Conservation (phyloP, 2,113 vertebrate genomes). For the Sturnira hondurensis region DNA sequence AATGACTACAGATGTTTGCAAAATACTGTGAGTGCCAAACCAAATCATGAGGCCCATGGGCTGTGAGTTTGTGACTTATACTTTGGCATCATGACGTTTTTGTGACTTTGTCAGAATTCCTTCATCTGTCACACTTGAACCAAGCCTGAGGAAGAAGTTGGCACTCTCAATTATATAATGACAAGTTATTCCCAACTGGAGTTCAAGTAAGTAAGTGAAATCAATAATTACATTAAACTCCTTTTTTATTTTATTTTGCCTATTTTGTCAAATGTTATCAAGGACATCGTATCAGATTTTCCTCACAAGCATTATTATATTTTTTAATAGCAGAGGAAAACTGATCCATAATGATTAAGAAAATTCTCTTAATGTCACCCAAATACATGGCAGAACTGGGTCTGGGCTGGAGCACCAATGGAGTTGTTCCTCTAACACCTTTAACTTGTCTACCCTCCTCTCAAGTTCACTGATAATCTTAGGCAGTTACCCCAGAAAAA, state of each 20-base stretch:
- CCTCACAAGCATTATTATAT: not conserved
- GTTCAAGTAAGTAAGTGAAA: not conserved
- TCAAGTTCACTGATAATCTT: not conserved
- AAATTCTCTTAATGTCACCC: not conserved
- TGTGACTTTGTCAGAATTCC: not conserved
- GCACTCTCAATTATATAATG: not conserved
- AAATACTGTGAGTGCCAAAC: not conserved
- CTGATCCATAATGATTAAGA: not conserved
- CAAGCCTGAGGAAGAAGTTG: not conserved
- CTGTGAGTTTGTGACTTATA: not conserved
- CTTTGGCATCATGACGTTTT: not conserved
- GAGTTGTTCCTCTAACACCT: not conserved
- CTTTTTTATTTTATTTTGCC: not conserved
- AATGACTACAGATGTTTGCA: not conserved
- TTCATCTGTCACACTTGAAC: not conserved
- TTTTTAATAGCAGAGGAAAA: slow-evolving; percentile 5
- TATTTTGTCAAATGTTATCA: not conserved
- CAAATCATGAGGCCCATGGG: not conserved
- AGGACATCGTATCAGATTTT: not conserved
- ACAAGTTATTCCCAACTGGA: not conserved
- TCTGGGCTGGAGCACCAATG: not conserved
- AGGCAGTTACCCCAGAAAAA: not conserved
- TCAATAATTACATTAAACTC: not conserved
- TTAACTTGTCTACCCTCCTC: not conserved
- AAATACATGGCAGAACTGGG: not conserved